phyloP scores from a whole-genome alignment of 2,113 vertebrate species.

The cattle (Bos taurus) region DNA sequence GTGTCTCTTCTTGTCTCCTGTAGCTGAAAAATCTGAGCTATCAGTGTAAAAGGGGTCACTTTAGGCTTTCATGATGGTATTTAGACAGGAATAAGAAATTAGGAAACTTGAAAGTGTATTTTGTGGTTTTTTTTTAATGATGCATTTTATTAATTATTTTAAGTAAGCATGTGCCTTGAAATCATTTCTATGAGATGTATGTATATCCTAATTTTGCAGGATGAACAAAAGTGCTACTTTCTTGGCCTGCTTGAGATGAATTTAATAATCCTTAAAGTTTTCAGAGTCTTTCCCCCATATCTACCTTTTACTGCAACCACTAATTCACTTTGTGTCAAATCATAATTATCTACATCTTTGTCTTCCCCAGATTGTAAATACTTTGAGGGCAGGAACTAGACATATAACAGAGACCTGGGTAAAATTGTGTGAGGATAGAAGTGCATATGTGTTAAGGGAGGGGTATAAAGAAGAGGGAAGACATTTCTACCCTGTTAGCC shows the following conservation, averaged over 20 bases:
- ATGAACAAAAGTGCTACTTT: neutral
- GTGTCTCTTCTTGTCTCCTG: neutral
- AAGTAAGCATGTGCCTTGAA: neutral
- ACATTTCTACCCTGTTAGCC: neutral
- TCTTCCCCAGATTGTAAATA: constrained; percentile 24
- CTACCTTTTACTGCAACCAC: neutral
- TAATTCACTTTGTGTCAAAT: neutral
- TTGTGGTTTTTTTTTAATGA: neutral
- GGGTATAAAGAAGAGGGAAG: neutral
- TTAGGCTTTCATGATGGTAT: neutral
- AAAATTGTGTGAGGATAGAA: neutral
- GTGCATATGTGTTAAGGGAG: neutral
- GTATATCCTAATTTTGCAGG: constrained; percentile 10
- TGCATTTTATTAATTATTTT: neutral
- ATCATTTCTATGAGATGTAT: neutral
- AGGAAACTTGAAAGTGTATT: neutral
- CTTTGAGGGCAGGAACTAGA: neutral
- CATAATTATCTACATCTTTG: neutral
- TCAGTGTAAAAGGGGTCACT: neutral
- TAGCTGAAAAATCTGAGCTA: neutral
- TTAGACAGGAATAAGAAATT: neutral
- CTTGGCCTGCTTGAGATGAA: neutral
- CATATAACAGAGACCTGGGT: neutral
- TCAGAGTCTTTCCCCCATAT: neutral
- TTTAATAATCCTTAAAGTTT: neutral